Base-by-base conservation (phyloP, 2,113 vertebrate genomes). In the Oplegnathus fasciatus region DNA sequence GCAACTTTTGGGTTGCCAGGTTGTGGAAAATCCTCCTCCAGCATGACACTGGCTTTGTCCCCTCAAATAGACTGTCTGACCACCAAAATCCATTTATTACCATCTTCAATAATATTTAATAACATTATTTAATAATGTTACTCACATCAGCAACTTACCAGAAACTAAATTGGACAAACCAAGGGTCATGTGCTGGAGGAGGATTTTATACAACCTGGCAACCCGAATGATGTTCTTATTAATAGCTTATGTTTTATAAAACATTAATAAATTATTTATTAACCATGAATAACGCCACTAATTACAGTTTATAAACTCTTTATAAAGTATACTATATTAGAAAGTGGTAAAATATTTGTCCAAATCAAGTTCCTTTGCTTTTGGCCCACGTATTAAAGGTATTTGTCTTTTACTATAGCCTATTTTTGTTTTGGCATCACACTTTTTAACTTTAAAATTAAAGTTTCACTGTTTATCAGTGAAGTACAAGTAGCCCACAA, bases 151-250 rank as follows among this genome's bases (percentile, higher is more conserved):
- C 34, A 20, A 9, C 26, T 32, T 55, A 50, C 10, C 28, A 50
- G n/a, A 54, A 52, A 6, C 30, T 26, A 22, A 4, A 11, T 37
- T n/a, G 1, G 24, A 60, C n/a, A 60, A 37, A 42, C 4, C 6
- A 60, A 55, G 15, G 3, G 20, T 26, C 26, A 24, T 20, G 10
- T 2, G 1, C 58, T 37, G 42, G 44, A 44, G 22, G 17, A 37
- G 24, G 30, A 32, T 62, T 71, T 77, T 55, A 17, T 26, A 26
- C n/a, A 75, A 48, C 26, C 52, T 83, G 82, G 46, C 52, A 76
- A 57, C 32, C 32, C 13, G 0, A 15, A 13, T 37, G 1, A 22
- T 34, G 4, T 20, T 22, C 20, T 44, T 32, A 62, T 46, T n/a
- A 44, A n/a, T n/a, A 72, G 6, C 28, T 37, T 50, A 40, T 17